A percentile compares a stretch with the other conserved stretches of the same genome.
Conservation (phyloP, 2,888 invertebrate genomes). For the Dendrolimus houi region DNA sequence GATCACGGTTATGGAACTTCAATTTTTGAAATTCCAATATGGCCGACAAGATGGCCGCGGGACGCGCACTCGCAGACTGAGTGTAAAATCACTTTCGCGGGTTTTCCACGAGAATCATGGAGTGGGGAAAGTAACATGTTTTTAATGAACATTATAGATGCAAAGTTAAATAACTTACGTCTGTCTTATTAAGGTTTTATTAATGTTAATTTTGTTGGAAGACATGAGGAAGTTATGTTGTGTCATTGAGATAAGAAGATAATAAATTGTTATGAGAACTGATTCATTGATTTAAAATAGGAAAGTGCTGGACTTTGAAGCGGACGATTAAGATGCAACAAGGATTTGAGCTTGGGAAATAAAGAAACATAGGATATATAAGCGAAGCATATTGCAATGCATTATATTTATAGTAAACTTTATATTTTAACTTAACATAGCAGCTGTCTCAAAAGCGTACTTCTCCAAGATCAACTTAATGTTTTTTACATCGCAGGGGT, state of each 20-base stretch:
- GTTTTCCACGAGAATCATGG: slow-evolving; percentile 51
- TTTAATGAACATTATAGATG: background rate
- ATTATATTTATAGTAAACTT: too few relatives aligned
- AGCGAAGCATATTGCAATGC: too few relatives aligned
- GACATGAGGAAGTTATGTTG: background rate
- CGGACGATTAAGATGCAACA: too few relatives aligned
- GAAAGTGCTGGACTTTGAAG: too few relatives aligned
- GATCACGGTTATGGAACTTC: slow-evolving; percentile 21
- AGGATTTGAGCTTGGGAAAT: too few relatives aligned
- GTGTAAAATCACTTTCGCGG: slow-evolving; percentile 53
- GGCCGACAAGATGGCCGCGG: slow-evolving; percentile 26
- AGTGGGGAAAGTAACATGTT: slow-evolving; percentile 64
- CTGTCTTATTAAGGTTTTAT: background rate
- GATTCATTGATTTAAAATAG: too few relatives aligned
- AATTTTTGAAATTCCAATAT: slow-evolving; percentile 24
- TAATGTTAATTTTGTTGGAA: background rate
- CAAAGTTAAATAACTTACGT: background rate
- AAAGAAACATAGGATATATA: too few relatives aligned
- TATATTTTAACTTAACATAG: too few relatives aligned
- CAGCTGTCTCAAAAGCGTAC: too few relatives aligned
- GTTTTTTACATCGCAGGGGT: too few relatives aligned
- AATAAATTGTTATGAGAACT: background rate
- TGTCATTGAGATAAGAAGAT: background rate
- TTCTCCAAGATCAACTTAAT: too few relatives aligned
- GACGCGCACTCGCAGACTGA: slow-evolving; percentile 39